phyloP scores from a whole-genome alignment of 2,113 vertebrate species.

The Pygoscelis adeliae region DNA sequence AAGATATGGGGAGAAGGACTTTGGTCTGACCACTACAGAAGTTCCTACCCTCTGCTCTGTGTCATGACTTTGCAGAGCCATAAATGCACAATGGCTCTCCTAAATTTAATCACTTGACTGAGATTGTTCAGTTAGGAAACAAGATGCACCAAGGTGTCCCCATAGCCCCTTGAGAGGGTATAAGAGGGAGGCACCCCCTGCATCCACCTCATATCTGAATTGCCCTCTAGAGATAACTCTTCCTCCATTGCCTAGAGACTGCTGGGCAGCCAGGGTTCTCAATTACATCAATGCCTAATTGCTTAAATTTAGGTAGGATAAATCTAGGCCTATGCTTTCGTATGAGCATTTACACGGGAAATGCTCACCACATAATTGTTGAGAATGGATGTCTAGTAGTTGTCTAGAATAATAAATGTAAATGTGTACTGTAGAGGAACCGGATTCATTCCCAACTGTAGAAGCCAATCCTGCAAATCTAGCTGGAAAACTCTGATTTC shows the following conservation, averaged over 20 bases:
- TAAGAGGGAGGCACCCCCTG: background rate
- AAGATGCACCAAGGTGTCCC: background rate
- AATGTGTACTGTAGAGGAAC: background rate
- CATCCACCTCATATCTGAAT: background rate
- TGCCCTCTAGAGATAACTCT: background rate
- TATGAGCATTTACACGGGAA: background rate
- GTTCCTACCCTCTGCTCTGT: background rate
- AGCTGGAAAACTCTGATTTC: background rate
- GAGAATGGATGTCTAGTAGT: background rate
- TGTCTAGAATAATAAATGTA: background rate
- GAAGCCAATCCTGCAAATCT: background rate
- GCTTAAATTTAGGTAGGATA: background rate
- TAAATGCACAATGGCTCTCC: fast-evolving
- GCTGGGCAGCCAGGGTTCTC: background rate
- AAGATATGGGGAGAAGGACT: background rate
- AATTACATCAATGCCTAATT: background rate
- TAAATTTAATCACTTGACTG: background rate
- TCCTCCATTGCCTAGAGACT: background rate
- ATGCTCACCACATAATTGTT: background rate
- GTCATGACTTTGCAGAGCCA: background rate
- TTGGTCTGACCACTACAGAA: background rate
- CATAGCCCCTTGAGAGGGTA: background rate
- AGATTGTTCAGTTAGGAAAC: background rate
- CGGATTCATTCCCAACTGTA: background rate
- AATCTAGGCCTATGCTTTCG: background rate